Conservation (phyloP, 2,888 invertebrate genomes). For the Drosophila nigricruria region DNA sequence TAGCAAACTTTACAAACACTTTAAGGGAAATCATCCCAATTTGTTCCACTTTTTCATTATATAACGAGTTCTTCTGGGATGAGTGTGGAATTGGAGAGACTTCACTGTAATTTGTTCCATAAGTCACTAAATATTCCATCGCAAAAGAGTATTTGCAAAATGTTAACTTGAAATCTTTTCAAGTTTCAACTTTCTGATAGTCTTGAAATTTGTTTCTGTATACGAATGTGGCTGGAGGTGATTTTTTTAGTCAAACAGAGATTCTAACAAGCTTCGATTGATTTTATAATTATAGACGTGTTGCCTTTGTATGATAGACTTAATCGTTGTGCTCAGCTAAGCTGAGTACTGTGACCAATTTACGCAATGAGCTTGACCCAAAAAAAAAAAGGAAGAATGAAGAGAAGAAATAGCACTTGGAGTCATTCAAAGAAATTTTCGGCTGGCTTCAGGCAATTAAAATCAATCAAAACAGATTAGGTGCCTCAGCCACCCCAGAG, state of each 20-base stretch:
- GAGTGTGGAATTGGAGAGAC: no score
- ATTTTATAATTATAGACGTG: neutral
- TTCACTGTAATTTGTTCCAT: neutral
- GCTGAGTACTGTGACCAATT: constrained; percentile 35
- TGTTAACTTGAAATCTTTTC: neutral
- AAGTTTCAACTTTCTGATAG: neutral
- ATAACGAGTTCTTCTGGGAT: no score
- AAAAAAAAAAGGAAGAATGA: constrained; percentile 37
- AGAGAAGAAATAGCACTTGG: constrained; percentile 1
- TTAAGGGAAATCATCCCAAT: no score
- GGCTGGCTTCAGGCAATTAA: constrained; percentile 60
- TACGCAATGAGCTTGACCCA: constrained; percentile 70
- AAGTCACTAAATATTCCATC: neutral
- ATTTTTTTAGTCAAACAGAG: neutral
- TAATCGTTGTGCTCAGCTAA: constrained; percentile 6
- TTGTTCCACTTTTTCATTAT: no score
- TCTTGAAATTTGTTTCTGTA: neutral
- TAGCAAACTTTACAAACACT: no score
- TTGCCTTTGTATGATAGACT: neutral
- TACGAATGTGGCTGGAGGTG: neutral
- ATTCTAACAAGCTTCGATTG: neutral
- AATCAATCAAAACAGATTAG: constrained; percentile 69
- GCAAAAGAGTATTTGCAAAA: neutral
- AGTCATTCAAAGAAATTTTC: constrained; percentile 46
- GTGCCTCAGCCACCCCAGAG: constrained; percentile 18